Evolutionary conservation across 2,113 vertebrate species (phyloP), one percentile per base, ranked within the genome.

Genomic region (Ia io): DNA sequence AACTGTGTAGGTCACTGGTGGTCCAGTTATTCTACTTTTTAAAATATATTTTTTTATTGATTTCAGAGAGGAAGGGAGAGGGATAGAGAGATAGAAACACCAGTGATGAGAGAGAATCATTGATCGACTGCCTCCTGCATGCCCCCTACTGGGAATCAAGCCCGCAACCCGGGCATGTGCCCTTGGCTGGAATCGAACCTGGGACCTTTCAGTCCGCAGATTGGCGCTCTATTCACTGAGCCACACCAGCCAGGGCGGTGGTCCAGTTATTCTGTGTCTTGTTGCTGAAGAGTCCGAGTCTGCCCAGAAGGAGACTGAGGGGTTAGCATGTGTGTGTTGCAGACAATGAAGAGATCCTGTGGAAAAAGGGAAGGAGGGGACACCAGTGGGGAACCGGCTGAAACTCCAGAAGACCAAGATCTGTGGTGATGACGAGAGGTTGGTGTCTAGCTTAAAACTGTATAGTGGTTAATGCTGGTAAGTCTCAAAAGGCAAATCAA

Each of bases 381-480:
- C 16, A 16, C 44, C 32, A 11, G 11, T 1, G 0, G 8, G 70
- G 67, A 67, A 61, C 0, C 3, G 22, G 47, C 51, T 78, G 32
- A n/a, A 18, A 47, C 40, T 63, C 42, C 53, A 63, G 35, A 69
- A 91, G 80, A 65, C 37, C 74, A 44, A 77, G 51, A 59, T 17
- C 4, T 3, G 0, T 3, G 8, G 4, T 44, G 42, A 76, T 8
- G 8, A n/a, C 0, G 0, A 12, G 14, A 70, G 22, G 67, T 0
- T 40, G 3, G 28, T 4, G 22, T 0, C 37, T 0, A 59, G 30
- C 47, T 59, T 25, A 73, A n/a, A 49, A 9, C 32, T 32, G 51
- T 20, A 20, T 0, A 4, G 56, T 1, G 9, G 67, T n/a, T n/a
- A 88, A 44, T 9, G 25, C 22, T 3, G 5, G 47, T 56, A 8